Evolutionary conservation across 2,797 vertebrate genomes (phyloP), one percentile per base, ranked within the genome.

Genomic region (Darevskia mixta): DNA sequence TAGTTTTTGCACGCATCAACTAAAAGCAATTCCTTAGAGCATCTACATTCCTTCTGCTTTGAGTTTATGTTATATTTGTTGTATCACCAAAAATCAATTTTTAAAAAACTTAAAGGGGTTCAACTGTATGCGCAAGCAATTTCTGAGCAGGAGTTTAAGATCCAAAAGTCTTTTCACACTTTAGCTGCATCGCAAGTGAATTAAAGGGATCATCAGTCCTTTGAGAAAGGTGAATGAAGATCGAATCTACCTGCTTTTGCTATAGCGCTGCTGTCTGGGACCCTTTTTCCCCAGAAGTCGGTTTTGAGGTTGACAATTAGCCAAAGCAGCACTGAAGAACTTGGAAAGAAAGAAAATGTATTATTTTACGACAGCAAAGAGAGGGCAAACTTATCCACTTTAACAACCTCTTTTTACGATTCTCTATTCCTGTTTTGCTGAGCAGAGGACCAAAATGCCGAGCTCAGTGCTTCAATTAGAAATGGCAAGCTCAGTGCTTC

Each of bases 301-400:
- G 79, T 93, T 95, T 88, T 91, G 79, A 78, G 72, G 58, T 61
- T 93, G 93, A 92, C 90, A 93, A 89, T 64, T 87, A 92, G 17
- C 89, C 90, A 92, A 95, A 96, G 92, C 71, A 88, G 87, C 86
- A 92, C 81, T 91, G 45, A 94, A 91, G 27, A 95, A 94, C 92
- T 77, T 43, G 71, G 45, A 79, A 81, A 67, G 0, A 8, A 84
- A 91, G 25, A 95, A 85, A 94, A 87, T 88, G 73, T 20, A 88
- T 95, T 95, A 88, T 95, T 92, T 95, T 87, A 89, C 58, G 86
- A 77, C 10, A 87, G 58, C 79, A 80, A 67, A 29, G 58, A 91
- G 69, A 71, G 13, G 76, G 79, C 93, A 91, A 95, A 93, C 95
- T 92, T 91, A 95, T 92, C 11, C 61, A 25, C 83, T 95, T 95